Conservation (phyloP, 2,888 invertebrate species). For the Incurvaria masculella region DNA sequence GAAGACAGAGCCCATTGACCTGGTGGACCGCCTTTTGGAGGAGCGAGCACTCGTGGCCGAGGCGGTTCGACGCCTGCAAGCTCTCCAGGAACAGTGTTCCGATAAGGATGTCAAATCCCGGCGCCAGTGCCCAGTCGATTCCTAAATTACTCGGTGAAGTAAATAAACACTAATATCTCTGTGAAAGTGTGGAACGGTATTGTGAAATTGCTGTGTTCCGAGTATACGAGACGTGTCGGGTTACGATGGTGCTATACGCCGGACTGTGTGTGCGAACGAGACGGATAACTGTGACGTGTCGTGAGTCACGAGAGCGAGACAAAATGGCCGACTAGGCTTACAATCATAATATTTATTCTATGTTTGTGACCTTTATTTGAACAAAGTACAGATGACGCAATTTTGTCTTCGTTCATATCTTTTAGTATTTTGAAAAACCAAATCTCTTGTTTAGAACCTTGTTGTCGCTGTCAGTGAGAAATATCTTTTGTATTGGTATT, state of each 20-base stretch:
- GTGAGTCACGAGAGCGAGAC: conserved; percentile 52
- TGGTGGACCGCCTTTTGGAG: conserved; percentile 46
- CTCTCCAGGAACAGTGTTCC: conserved; percentile 9
- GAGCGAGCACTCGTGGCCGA: conserved; percentile 53
- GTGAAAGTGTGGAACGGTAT: conserved; percentile 54
- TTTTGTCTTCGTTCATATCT: conserved; percentile 21
- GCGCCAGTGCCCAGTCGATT: conserved; percentile 52
- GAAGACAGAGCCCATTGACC: conserved; percentile 49
- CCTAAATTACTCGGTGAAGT: conserved; percentile 32
- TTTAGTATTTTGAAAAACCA: too few species aligned
- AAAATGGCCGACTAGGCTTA: conserved; percentile 51
- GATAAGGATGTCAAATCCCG: conserved; percentile 47
- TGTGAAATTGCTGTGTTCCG: conserved; percentile 57
- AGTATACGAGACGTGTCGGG: conserved; percentile 55
- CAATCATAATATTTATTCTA: conserved; percentile 55
- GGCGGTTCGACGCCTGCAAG: conserved; percentile 48
- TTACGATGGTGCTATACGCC: conserved; percentile 58
- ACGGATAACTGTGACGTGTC: conserved; percentile 51
- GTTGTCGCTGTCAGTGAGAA: neutral
- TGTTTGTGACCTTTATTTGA: conserved; percentile 52
- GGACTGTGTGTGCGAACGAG: conserved; percentile 49
- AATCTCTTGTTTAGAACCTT: neutral
- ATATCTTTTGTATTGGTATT: conserved; percentile 28
- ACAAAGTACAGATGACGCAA: conserved; percentile 54
- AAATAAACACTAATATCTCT: conserved; percentile 42